Base-by-base conservation (phyloP, 2,797 vertebrate genomes). In the Crypturellus tataupa region DNA sequence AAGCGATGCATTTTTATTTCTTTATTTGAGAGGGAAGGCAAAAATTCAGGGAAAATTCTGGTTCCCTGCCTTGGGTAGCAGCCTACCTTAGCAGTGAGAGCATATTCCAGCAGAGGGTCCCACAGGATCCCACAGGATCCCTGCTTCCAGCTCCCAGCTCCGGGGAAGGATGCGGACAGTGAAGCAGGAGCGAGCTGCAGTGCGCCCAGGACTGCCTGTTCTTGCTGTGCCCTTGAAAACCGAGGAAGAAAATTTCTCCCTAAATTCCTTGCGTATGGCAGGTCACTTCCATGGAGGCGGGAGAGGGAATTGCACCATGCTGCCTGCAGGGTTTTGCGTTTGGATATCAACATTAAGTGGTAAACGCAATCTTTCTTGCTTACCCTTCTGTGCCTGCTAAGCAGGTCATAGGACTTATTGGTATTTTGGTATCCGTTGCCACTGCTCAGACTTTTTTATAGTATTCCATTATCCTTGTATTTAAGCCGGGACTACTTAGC, bases 1-100 rank as follows among this genome's bases (percentile, higher is more conserved):
- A 75, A 37, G 44, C 20, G 56, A 15, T 1, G 5, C 31, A 7
- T 70, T 23, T 63, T 73, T 86, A 58, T 51, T 35, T 42, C 82
- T 63, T 73, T 86, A 58, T 51, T 35, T 42, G 82, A 64, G 63
- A 58, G 64, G n/a, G 55, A 85, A 82, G 47, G 56, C 27, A 44
- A 10, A 59, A 4, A 0, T 58, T 64, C 59, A 29, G 20, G 46
- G 25, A 4, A 6, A 44, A 4, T 37, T 58, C 4, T 0, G 1
- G 20, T 70, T n/a, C 27, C 73, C 29, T 42, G 31, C 62, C 25
- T 5, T 2, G 21, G 85, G 46, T 55, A 62, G 47, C 51, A 0
- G 1, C 23, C 31, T 3, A 1, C 5, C 63, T 76, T 73, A 86
- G 25, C 23, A 17, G 42, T 46, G 75, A 29, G 59, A 39, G 37